Conservation (phyloP, 1,140 invertebrate species). For the Chironomus tepperi region DNA sequence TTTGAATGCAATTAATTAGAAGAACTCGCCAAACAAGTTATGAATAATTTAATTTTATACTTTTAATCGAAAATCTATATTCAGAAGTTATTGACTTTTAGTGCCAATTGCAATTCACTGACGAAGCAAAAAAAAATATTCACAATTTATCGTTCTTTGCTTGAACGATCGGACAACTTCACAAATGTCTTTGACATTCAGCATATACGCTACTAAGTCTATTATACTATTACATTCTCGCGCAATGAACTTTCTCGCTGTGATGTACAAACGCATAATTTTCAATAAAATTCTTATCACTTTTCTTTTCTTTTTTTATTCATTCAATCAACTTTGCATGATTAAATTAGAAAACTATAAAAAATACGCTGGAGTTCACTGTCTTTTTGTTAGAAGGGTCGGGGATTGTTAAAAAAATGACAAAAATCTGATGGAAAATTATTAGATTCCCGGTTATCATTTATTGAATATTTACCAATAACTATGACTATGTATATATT, state of each 20-base stretch:
- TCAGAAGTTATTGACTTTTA: constrained; percentile 1
- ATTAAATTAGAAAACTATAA: not conserved
- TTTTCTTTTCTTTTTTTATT: not conserved
- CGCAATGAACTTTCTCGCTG: constrained; percentile 3
- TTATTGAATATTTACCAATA: no score
- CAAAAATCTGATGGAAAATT: not conserved
- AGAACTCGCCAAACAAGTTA: no score
- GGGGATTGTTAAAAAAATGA: not conserved
- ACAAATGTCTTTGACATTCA: constrained; percentile 8
- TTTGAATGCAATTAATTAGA: no score
- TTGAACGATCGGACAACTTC: not conserved
- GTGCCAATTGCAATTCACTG: not conserved
- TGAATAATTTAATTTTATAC: no score
- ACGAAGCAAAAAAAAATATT: not conserved
- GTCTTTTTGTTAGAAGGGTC: no score
- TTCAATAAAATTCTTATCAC: constrained; percentile 21
- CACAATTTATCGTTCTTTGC: constrained; percentile 1
- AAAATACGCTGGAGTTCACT: not conserved
- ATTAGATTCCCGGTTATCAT: no score
- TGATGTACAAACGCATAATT: constrained; percentile 3
- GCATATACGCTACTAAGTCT: constrained; percentile 12
- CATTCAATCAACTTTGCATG: not conserved
- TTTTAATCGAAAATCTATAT: not conserved
- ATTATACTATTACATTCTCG: not conserved
- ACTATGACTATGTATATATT: no score